Evolutionary conservation across 2,797 vertebrate species (phyloP).

Genomic region (Enteromius thamalakanensis): DNA sequence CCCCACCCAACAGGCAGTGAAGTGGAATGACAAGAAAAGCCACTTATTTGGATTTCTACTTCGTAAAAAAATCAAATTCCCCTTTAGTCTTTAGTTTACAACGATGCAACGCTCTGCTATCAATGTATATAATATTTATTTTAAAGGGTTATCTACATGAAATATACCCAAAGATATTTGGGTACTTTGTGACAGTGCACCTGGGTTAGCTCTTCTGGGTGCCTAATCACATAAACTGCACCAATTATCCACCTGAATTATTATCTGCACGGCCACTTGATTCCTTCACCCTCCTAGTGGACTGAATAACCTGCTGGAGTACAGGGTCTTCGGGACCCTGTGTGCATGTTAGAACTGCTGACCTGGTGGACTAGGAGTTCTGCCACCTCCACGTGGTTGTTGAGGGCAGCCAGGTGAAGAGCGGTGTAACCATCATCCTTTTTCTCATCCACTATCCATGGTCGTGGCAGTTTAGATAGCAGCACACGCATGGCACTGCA

Average conservation of each 20-base stretch:
- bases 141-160: not conserved
- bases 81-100: not conserved
- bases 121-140: not conserved
- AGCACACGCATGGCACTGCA: slow-evolving; percentile 95
- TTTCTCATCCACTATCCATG: slow-evolving; percentile 99
- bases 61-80: not conserved
- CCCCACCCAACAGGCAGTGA: not conserved
- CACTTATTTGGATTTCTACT: not conserved
- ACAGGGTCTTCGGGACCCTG: not conserved
- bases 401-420: slow-evolving; percentile 96
- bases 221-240: slow-evolving; percentile 40
- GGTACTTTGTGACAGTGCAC: not conserved
- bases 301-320: slow-evolving; percentile 18
- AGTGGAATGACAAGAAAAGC: not conserved
- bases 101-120: not conserved
- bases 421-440: slow-evolving; percentile 99
- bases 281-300: slow-evolving; percentile 13
- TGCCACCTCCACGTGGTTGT: slow-evolving; percentile 99
- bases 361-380: slow-evolving; percentile 99
- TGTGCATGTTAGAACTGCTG: slow-evolving; percentile 45
- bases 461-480: slow-evolving; percentile 94
- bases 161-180: not conserved
- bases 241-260: slow-evolving; percentile 37
- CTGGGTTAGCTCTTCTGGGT: slow-evolving; percentile 11
- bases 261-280: slow-evolving; percentile 17